Percentiles rank a stretch among this genome's conserved stretches.
Conservation (phyloP, 2,797 vertebrate genomes). For the Chromis chromis region DNA sequence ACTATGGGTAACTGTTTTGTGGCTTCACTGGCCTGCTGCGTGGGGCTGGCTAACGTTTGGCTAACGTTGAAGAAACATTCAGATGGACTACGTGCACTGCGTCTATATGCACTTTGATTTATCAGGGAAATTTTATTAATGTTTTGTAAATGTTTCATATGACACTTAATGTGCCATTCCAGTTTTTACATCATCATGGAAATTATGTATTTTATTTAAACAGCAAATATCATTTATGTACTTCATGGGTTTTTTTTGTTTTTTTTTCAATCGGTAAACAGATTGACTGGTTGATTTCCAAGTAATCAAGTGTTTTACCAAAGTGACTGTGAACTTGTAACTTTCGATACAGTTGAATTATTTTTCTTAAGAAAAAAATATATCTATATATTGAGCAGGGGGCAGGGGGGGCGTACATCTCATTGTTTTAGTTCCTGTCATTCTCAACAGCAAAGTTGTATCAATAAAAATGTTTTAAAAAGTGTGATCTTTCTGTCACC, state of each 20-base stretch:
- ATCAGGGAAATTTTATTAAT: slow-evolving; percentile 99
- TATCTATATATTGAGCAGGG: slow-evolving; percentile 86
- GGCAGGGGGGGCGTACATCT: slow-evolving; percentile 85
- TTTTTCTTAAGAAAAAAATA: slow-evolving; percentile 89
- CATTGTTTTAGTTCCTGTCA: slow-evolving; percentile 93
- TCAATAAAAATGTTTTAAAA: slow-evolving; percentile 88
- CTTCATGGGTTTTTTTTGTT: slow-evolving; percentile 76
- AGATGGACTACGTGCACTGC: slow-evolving; percentile 95
- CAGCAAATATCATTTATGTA: slow-evolving; percentile 84
- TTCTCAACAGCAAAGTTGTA: slow-evolving; percentile 92
- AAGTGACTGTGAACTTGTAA: slow-evolving; percentile 99
- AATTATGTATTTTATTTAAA: slow-evolving; percentile 87
- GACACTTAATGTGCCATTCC: slow-evolving; percentile 95
- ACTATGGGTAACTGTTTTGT: slow-evolving; percentile 91
- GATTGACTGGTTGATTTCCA: slow-evolving; percentile 87
- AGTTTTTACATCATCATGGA: slow-evolving; percentile 92
- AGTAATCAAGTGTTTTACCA: slow-evolving; percentile 97
- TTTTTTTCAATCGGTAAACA: slow-evolving; percentile 80
- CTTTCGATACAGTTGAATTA: slow-evolving; percentile 94
- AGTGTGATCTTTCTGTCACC: slow-evolving; percentile 74
- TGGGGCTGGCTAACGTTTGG: slow-evolving; percentile 86
- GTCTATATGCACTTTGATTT: slow-evolving; percentile 99
- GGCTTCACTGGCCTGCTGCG: slow-evolving; percentile 91
- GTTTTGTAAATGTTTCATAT: slow-evolving; percentile 99
- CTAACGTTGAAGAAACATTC: slow-evolving; percentile 86